A percentile compares a stretch with the other conserved stretches of the same genome.
phyloP scores from a whole-genome alignment of 2,888 invertebrate species.

The Ceramica pisi region DNA sequence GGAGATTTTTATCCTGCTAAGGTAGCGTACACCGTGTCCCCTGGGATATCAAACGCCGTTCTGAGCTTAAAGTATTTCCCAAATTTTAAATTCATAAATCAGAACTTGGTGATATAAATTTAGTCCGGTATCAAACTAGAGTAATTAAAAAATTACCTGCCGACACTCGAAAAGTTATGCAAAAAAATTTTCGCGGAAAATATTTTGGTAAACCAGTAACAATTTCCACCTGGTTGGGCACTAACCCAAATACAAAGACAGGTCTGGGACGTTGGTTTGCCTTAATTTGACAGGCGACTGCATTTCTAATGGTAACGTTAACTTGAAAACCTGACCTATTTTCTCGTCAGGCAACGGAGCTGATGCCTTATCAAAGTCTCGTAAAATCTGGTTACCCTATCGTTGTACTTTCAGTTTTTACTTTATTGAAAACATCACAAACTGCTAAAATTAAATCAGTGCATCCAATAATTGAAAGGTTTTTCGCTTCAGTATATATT shows the following conservation, averaged over 20 bases:
- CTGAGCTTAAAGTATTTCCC: slow-evolving; percentile 9
- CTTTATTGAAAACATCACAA: not conserved
- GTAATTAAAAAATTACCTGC: slow-evolving; percentile 35
- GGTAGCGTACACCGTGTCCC: slow-evolving; percentile 8
- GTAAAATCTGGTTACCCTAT: slow-evolving; percentile 19
- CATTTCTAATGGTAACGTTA: slow-evolving; percentile 42
- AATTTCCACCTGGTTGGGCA: slow-evolving; percentile 19
- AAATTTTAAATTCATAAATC: slow-evolving; percentile 23
- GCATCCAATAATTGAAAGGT: slow-evolving; percentile 4
- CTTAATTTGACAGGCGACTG: slow-evolving; percentile 47
- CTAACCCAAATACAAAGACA: slow-evolving; percentile 43
- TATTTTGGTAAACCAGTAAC: not conserved
- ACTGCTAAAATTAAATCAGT: slow-evolving; percentile 16
- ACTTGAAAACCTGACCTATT: slow-evolving; percentile 36
- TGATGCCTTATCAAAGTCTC: not conserved
- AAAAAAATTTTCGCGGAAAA: not conserved
- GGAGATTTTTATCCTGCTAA: slow-evolving; percentile 19
- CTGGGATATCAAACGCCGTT: slow-evolving; percentile 5
- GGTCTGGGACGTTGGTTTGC: slow-evolving; percentile 19
- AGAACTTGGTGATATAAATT: slow-evolving; percentile 16
- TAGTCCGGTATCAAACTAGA: slow-evolving; percentile 4
- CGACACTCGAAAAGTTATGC: too few relatives aligned
- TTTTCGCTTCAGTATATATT: slow-evolving; percentile 1
- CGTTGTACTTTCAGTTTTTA: not conserved
- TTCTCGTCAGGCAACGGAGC: not conserved